Conservation (phyloP, 2,888 invertebrate species). For the Asteroscopus sphinx region DNA sequence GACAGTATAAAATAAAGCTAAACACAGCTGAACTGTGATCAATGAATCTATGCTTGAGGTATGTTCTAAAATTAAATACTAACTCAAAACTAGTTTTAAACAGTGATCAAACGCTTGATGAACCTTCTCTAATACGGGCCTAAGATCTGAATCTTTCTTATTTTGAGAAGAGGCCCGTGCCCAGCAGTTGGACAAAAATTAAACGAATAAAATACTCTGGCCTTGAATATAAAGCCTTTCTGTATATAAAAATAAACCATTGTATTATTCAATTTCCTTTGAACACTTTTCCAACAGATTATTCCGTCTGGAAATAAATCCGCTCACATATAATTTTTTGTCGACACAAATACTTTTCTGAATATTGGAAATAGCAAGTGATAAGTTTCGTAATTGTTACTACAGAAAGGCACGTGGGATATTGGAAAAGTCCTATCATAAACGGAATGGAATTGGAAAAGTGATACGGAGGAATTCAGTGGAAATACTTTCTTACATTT, state of each 20-base stretch:
- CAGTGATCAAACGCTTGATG: too few species aligned
- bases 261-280: not conserved
- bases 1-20: too few species aligned
- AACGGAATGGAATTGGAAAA: constrained; percentile 15
- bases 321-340: not conserved
- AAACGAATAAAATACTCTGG: too few species aligned
- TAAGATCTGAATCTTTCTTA: too few species aligned
- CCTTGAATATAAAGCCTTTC: not conserved
- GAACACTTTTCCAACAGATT: not conserved
- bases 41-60: too few species aligned
- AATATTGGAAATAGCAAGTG: constrained; percentile 17
- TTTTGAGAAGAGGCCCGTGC: too few species aligned
- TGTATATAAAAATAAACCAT: not conserved
- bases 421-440: constrained; percentile 23
- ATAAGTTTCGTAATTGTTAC: constrained; percentile 17
- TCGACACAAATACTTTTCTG: constrained; percentile 1
- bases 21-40: too few species aligned
- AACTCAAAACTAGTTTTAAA: too few species aligned
- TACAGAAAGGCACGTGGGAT: constrained; percentile 5
- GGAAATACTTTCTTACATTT: constrained; percentile 16
- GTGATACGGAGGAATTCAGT: constrained; percentile 16
- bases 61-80: too few species aligned
- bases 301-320: not conserved
- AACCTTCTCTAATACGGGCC: too few species aligned
- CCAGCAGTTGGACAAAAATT: too few species aligned